Base-by-base conservation (phyloP, 1,140 invertebrate genomes). In the Calosoma granatense region DNA sequence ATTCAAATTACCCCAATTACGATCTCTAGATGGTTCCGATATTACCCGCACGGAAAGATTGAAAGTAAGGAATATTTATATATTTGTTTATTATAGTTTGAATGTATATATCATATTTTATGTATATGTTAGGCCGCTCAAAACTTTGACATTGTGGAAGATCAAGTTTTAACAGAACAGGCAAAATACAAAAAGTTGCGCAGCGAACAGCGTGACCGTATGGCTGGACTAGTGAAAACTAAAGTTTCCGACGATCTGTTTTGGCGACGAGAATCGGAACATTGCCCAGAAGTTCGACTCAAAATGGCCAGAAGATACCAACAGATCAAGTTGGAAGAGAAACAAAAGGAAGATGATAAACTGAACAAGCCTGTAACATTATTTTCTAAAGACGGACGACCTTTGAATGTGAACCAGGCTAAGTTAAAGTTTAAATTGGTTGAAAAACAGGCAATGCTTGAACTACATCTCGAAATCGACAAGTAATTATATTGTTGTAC, bases 351-450 rank as follows among this genome's bases (percentile, higher is more conserved):
- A 23, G 74, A 73, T 41, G 62, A 72, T 22, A 69, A 73, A 56
- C 26, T n/a, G n/a, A n/a, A 9, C n/a, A n/a, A n/a, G n/a, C n/a
- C n/a, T n/a, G n/a, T n/a, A n/a, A 82, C 76, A 63, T 66, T 93
- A 6, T 89, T 90, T 67, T 78, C 75, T 36, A 70, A 81, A 2
- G 83, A 90, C 62, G 93, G 92, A 14, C 76, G 81, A 64, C 85
- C 91, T 1, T 84, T 88, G 51, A 96, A 95, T 70, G 72, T 94
- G 0, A 97, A 97, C 74, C 84, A 93, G 73, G 74, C 86, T 3
- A 91, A 90, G 74, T 70, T 95, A 6, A 68, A 81, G 9, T 96
- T 95, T 67, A 75, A 64, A 9, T 79, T 96, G 51, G 77, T 75
- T 60, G 84, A 88, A 61, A 73, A 79, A 61, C 70, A 72, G 0